Conservation (phyloP, 2,113 vertebrate species). For the Electrona antarctica region DNA sequence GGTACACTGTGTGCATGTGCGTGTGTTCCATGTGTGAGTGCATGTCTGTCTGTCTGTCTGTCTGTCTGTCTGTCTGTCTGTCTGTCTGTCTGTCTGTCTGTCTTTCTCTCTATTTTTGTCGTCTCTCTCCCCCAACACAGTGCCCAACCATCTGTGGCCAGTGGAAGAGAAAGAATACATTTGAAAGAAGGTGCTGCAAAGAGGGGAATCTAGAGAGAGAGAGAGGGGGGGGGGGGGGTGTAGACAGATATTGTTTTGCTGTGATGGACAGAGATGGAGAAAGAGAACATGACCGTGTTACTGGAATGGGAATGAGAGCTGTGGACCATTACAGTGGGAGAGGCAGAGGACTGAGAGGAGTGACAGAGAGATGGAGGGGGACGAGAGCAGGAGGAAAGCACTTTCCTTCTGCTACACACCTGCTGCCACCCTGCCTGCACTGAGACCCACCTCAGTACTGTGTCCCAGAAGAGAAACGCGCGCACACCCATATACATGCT, state of each 20-base stretch:
- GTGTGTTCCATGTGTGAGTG: no score
- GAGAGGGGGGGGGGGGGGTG: no score
- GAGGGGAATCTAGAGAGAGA: background rate
- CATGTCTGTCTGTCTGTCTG: conserved; percentile 12
- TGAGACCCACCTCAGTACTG: conserved; percentile 13
- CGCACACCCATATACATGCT: background rate
- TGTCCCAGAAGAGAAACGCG: background rate
- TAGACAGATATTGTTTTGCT: conserved; percentile 40
- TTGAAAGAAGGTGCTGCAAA: conserved; percentile 37
- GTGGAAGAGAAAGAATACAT: conserved; percentile 43
- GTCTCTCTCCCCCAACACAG: conserved; percentile 44
- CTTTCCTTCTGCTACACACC: conserved; percentile 35
- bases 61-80: conserved; percentile 11
- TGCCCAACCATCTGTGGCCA: conserved; percentile 35
- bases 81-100: background rate
- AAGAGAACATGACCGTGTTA: conserved; percentile 24
- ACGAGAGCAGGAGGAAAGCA: conserved; percentile 23
- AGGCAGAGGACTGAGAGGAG: background rate
- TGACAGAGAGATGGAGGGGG: conserved; percentile 11
- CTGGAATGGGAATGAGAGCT: conserved; percentile 30
- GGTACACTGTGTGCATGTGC: conserved; percentile 4
- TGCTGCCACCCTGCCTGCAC: conserved; percentile 38
- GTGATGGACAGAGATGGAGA: conserved; percentile 36
- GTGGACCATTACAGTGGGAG: conserved; percentile 8
- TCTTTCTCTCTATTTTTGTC: conserved; percentile 42